These are phyloP conservation scores for Gymnopithys bicolor DNA, from an alignment of 2,797 vertebrate genomes.

Conservation along the genomic window DNA sequence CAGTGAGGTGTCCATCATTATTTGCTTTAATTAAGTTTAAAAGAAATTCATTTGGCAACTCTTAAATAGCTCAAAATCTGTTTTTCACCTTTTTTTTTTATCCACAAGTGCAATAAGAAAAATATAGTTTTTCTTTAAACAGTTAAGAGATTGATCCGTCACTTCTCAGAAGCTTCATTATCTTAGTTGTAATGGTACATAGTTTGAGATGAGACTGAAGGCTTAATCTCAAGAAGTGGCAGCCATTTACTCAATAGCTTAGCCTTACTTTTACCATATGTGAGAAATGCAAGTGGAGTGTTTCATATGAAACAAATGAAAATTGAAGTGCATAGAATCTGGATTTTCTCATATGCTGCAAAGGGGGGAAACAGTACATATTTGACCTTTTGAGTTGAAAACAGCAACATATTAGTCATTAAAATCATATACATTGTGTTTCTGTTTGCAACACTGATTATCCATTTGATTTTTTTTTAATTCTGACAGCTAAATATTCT, in stretches of 20 bases:
- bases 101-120: background rate
- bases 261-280: background rate
- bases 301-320: constrained; percentile 8
- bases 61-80: background rate
- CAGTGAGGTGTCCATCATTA: background rate
- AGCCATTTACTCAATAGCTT: background rate
- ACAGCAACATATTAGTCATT: background rate
- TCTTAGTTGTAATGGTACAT: background rate
- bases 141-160: background rate
- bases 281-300: constrained; percentile 1
- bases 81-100: background rate
- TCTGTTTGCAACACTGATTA: background rate
- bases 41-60: background rate
- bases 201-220: background rate
- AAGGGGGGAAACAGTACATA: background rate
- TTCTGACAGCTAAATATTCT: background rate
- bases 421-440: background rate
- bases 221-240: background rate
- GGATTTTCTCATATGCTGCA: background rate
- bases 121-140: background rate
- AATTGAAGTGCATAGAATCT: background rate
- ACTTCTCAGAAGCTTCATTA: background rate
- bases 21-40: background rate
- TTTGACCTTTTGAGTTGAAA: background rate
- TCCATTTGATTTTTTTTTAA: background rate